These are phyloP conservation scores for Oryzias sinensis DNA, from an alignment of 2,797 vertebrate genomes.

Conservation along the genomic window DNA sequence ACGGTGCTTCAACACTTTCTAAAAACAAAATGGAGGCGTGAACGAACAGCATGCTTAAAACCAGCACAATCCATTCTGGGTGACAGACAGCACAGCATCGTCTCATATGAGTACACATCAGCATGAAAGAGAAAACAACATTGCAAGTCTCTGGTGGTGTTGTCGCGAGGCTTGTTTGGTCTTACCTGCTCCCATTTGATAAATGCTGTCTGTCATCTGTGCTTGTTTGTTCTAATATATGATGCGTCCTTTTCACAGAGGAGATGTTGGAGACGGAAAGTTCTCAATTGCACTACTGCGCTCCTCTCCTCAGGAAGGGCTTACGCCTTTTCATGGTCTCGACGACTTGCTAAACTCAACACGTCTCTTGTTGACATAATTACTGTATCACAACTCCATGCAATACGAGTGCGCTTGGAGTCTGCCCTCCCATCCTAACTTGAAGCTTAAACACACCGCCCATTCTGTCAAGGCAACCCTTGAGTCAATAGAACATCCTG, in stretches of 20 bases:
- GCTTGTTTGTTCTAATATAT: slow-evolving; percentile 49
- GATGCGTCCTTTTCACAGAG: slow-evolving; percentile 38
- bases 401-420: slow-evolving; percentile 36
- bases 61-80: slow-evolving; percentile 34
- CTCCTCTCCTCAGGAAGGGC: slow-evolving; percentile 58
- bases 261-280: slow-evolving; percentile 30
- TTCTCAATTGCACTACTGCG: slow-evolving; percentile 32
- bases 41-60: slow-evolving; percentile 30
- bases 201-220: slow-evolving; percentile 52
- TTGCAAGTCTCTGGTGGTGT: slow-evolving; percentile 28
- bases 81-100: slow-evolving; percentile 55
- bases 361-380: slow-evolving; percentile 54
- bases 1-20: slow-evolving; percentile 13
- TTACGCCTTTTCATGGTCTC: slow-evolving; percentile 43
- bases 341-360: slow-evolving; percentile 41
- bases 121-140: slow-evolving; percentile 45
- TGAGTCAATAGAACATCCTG: slow-evolving; percentile 68
- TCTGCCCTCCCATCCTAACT: slow-evolving; percentile 60
- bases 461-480: slow-evolving; percentile 65
- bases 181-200: slow-evolving; percentile 53
- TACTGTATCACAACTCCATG: slow-evolving; percentile 52
- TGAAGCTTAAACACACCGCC: slow-evolving; percentile 61
- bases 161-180: slow-evolving; percentile 45
- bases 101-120: slow-evolving; percentile 40
- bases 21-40: slow-evolving; percentile 31